Conservation (phyloP, 2,113 vertebrate genomes). For the Cololabis saira region DNA sequence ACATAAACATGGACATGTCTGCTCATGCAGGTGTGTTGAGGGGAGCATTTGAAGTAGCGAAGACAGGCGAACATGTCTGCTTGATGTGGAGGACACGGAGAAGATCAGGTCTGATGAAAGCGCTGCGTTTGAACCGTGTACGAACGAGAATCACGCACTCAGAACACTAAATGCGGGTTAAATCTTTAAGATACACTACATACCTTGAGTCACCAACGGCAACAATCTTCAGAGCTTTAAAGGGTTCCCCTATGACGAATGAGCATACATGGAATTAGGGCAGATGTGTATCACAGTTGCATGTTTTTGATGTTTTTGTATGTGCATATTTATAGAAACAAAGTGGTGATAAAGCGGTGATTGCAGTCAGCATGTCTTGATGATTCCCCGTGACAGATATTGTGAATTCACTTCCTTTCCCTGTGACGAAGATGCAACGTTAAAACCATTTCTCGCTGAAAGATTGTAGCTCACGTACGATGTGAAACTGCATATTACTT, state of each 20-base stretch:
- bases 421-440: slow-evolving; percentile 11
- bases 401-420: slow-evolving; percentile 31
- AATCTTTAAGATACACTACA: slow-evolving; percentile 6
- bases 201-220: slow-evolving; percentile 7
- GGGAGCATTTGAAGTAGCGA: slow-evolving; percentile 32
- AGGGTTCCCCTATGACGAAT: slow-evolving; percentile 14
- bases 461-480: slow-evolving; percentile 22
- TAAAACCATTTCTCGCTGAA: slow-evolving; percentile 41
- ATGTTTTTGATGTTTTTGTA: not conserved
- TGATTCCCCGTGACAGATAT: slow-evolving; percentile 38
- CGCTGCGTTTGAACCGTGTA: slow-evolving; percentile 6
- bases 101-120: slow-evolving; percentile 63
- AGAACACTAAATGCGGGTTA: slow-evolving; percentile 33
- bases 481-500: slow-evolving; percentile 13
- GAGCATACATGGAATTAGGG: not conserved
- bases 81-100: slow-evolving; percentile 41
- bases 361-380: slow-evolving; percentile 2
- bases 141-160: not conserved
- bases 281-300: slow-evolving; percentile 7
- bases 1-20: slow-evolving; percentile 65
- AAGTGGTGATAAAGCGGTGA: no score
- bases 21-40: slow-evolving; percentile 44
- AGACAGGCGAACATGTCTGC: slow-evolving; percentile 48
- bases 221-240: slow-evolving; percentile 29
- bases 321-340: no score